Evolutionary conservation across 2,113 vertebrate genomes (phyloP).

Genomic region (Bubo blakistoni): DNA sequence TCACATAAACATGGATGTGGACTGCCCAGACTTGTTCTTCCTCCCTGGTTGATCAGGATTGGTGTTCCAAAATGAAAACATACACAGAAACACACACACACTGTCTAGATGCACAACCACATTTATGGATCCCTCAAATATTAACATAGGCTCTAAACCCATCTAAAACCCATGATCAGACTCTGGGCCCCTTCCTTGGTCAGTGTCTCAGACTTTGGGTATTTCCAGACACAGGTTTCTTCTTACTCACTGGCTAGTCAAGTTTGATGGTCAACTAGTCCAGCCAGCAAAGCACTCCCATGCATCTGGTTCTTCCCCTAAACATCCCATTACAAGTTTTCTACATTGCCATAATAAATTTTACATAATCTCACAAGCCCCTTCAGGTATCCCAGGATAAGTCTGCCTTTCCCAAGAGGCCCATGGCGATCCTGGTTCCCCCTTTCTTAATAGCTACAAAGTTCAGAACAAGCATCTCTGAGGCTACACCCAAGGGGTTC

Average conservation of each 20-base stretch:
- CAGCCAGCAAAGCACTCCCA: background rate
- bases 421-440: background rate
- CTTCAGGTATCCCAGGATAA: background rate
- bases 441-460: background rate
- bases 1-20: background rate
- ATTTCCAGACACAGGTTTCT: background rate
- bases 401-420: background rate
- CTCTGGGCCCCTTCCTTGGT: background rate
- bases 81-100: background rate
- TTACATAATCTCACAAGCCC: background rate
- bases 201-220: background rate
- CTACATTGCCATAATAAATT: background rate
- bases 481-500: background rate
- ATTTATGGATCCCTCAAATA: background rate
- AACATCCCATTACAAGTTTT: background rate
- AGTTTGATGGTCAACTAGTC: background rate
- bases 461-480: background rate
- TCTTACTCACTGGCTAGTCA: background rate
- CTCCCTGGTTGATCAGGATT: background rate
- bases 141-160: background rate
- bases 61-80: background rate
- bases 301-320: background rate
- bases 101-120: background rate
- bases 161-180: background rate
- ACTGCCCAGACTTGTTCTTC: background rate